Evolutionary conservation across 2,113 vertebrate species (phyloP).

Genomic region (Lonchura striata): DNA sequence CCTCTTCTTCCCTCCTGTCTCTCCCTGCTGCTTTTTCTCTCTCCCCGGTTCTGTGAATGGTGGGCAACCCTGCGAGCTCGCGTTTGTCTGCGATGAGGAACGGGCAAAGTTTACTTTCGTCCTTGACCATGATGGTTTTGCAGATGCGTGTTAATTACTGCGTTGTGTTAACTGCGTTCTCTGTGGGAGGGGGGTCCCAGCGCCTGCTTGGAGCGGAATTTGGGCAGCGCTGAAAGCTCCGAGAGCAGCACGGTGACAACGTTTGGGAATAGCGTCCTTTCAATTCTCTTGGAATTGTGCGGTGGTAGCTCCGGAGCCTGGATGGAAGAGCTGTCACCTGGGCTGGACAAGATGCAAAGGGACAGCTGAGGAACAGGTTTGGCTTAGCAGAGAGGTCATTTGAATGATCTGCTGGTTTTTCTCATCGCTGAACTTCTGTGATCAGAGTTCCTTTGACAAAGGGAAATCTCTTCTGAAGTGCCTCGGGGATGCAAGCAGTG

Average conservation of each 20-base stretch:
- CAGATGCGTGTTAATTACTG: neutral
- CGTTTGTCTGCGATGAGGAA: neutral
- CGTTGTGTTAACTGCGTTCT: neutral
- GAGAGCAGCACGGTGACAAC: neutral
- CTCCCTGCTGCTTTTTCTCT: too few species aligned
- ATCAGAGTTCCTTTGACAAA: neutral
- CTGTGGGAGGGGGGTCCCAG: neutral
- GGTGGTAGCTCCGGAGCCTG: neutral
- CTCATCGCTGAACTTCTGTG: neutral
- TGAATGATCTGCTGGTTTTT: neutral
- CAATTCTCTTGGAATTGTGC: fast-evolving
- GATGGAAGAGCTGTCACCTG: neutral
- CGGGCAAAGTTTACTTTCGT: neutral
- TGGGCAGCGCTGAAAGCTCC: neutral
- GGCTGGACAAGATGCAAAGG: neutral
- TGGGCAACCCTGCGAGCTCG: neutral
- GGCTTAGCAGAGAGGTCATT: neutral
- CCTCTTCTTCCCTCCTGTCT: neutral
- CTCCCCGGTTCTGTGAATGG: neutral
- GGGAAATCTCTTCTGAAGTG: neutral
- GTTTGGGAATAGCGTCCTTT: neutral
- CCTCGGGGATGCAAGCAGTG: neutral
- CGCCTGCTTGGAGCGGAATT: neutral
- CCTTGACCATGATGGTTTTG: fast-evolving
- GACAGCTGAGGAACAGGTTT: neutral